A percentile compares a stretch with the other conserved stretches of the same genome.
These are phyloP conservation scores for Oreochromis aureus DNA, from an alignment of 2,113 vertebrate genomes.

Conservation along the genomic window DNA sequence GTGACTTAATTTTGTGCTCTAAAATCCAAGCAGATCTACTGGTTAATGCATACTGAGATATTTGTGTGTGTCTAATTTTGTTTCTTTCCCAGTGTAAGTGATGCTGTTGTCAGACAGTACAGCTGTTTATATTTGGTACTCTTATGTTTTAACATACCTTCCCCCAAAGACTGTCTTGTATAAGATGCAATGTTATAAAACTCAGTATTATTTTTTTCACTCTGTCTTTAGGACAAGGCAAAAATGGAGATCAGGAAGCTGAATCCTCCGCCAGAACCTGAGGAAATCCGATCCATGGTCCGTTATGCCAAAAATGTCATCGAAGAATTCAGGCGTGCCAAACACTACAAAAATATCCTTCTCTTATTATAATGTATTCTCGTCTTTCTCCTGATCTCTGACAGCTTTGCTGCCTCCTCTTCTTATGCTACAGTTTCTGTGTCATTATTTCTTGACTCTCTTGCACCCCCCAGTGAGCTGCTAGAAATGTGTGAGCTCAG, in stretches of 20 bases:
- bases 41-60: not conserved
- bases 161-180: not conserved
- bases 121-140: not conserved
- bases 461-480: slow-evolving; percentile 85
- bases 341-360: slow-evolving; percentile 99
- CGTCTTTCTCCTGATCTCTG: not conserved
- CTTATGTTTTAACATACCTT: not conserved
- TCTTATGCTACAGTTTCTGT: not conserved
- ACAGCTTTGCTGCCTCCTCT: not conserved
- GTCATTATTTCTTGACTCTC: slow-evolving; percentile 76
- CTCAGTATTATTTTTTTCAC: not conserved
- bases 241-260: slow-evolving; percentile 87
- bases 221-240: slow-evolving; percentile 78
- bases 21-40: not conserved
- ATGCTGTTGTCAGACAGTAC: not conserved
- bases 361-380: slow-evolving; percentile 9
- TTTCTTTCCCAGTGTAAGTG: not conserved
- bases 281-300: slow-evolving; percentile 82
- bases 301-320: slow-evolving; percentile 89
- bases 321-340: slow-evolving; percentile 94
- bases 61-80: not conserved
- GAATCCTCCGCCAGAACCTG: slow-evolving; percentile 72
- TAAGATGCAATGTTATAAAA: not conserved
- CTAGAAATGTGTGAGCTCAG: slow-evolving; percentile 95
- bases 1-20: not conserved